These are phyloP conservation scores for Samia ricini DNA, from an alignment of 1,140 invertebrate genomes.

Conservation along the genomic window DNA sequence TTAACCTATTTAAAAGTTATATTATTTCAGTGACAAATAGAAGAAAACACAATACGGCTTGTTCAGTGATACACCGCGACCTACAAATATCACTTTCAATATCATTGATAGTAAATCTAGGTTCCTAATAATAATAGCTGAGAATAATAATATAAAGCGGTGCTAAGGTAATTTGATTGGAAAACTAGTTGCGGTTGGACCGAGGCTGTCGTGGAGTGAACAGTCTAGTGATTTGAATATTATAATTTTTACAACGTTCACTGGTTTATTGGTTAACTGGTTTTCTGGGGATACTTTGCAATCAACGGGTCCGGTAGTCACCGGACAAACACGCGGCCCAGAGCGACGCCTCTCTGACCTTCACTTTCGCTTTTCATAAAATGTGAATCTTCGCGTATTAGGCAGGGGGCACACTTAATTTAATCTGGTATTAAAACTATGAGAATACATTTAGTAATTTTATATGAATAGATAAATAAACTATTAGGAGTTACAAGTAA, in stretches of 20 bases:
- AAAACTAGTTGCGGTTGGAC: not conserved
- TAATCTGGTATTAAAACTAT: not conserved
- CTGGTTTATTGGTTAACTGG: not conserved
- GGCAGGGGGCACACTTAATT: conserved; percentile 11
- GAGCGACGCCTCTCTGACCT: conserved; percentile 35
- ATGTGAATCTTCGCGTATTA: conserved; percentile 28
- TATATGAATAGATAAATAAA: no score
- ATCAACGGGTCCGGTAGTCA: conserved; percentile 3
- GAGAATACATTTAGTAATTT: not conserved
- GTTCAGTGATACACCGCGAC: not conserved
- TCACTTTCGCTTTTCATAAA: conserved; percentile 65
- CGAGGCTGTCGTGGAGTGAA: not conserved
- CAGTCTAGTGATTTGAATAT: not conserved
- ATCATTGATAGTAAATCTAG: not conserved
- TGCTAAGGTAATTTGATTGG: not conserved
- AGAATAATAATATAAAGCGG: conserved; percentile 1
- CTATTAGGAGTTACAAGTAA: no score
- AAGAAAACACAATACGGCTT: not conserved
- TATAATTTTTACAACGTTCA: not conserved
- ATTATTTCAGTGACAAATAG: not conserved
- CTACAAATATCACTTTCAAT: not conserved
- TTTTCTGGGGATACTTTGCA: not conserved
- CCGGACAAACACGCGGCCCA: not conserved
- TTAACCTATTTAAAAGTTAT: no score
- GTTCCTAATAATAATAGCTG: conserved; percentile 1